A percentile compares a stretch with the other conserved stretches of the same genome.
phyloP scores from a whole-genome alignment of 2,888 invertebrate species.

The Adineta ricciae region DNA sequence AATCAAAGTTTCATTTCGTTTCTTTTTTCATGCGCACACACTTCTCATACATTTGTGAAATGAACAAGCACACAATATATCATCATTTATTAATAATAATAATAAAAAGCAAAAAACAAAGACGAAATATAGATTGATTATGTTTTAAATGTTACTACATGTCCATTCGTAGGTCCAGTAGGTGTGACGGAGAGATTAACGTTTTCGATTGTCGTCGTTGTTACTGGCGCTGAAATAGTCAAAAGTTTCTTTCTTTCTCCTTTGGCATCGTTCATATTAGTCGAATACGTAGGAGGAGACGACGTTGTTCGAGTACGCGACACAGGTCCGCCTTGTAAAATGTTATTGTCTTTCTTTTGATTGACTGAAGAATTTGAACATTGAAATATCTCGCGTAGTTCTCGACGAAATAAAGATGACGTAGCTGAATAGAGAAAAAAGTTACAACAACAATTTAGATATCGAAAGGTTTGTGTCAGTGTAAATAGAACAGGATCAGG shows the following conservation, averaged over 20 bases:
- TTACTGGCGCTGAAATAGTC: background rate
- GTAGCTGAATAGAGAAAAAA: slow-evolving; percentile 4
- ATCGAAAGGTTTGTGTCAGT: slow-evolving; percentile 9
- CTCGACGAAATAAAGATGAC: slow-evolving; percentile 19
- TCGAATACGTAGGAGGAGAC: background rate
- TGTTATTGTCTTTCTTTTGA: background rate
- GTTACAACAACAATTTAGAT: background rate
- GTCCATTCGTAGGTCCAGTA: background rate
- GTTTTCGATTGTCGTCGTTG: background rate
- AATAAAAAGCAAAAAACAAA: background rate
- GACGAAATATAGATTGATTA: background rate
- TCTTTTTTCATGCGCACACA: background rate
- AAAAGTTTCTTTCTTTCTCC: background rate
- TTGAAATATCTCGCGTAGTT: slow-evolving; percentile 7
- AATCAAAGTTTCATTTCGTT: background rate
- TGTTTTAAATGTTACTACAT: background rate
- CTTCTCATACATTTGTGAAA: background rate
- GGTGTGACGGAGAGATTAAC: background rate
- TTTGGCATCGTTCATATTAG: background rate
- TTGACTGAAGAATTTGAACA: background rate
- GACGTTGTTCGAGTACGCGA: background rate
- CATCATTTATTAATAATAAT: background rate
- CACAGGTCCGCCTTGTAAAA: background rate
- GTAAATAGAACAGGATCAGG: background rate
- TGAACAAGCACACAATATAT: background rate